These are phyloP conservation scores for Polyploca ridens DNA, from an alignment of 2,888 invertebrate species.

Conservation along the genomic window DNA sequence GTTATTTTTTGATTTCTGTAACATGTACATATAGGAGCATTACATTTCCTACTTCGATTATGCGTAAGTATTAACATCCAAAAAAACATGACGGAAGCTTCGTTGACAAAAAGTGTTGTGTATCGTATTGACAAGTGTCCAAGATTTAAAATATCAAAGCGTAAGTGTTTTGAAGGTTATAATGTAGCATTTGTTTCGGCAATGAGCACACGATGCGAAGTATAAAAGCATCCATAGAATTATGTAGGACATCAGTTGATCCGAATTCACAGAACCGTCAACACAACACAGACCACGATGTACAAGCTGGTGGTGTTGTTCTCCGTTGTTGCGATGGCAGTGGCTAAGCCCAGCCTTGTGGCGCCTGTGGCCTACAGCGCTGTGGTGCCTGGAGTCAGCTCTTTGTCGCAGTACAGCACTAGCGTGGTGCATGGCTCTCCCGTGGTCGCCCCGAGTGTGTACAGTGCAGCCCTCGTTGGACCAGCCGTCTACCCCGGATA, in stretches of 20 bases:
- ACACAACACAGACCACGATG: slow-evolving; percentile 80
- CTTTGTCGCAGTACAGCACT: slow-evolving; percentile 52
- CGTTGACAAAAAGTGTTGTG: slow-evolving; percentile 43
- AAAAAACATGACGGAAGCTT: slow-evolving; percentile 43
- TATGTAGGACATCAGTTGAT: slow-evolving; percentile 69
- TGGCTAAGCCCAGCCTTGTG: slow-evolving; percentile 75
- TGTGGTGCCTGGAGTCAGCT: slow-evolving; percentile 47
- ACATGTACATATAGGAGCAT: too few relatives aligned
- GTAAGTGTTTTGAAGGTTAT: slow-evolving; percentile 65
- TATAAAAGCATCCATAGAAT: slow-evolving; percentile 69
- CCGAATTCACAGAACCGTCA: slow-evolving; percentile 57
- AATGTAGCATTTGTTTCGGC: slow-evolving; percentile 63
- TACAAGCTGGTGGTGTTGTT: slow-evolving; percentile 86
- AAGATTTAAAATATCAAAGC: slow-evolving; percentile 46
- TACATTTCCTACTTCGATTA: neutral
- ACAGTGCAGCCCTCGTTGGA: slow-evolving; percentile 35
- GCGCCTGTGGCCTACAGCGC: slow-evolving; percentile 61
- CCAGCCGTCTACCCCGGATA: slow-evolving; percentile 38
- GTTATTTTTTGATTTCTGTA: too few relatives aligned
- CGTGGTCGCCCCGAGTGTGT: slow-evolving; percentile 40
- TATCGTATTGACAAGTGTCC: slow-evolving; percentile 30
- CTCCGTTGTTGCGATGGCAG: slow-evolving; percentile 84
- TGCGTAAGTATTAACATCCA: neutral
- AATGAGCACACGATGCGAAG: slow-evolving; percentile 36
- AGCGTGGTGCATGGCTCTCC: slow-evolving; percentile 52